Evolutionary conservation across 1,140 invertebrate species (phyloP), one percentile per base, ranked within the genome.

Genomic region (Euwallacea similis): DNA sequence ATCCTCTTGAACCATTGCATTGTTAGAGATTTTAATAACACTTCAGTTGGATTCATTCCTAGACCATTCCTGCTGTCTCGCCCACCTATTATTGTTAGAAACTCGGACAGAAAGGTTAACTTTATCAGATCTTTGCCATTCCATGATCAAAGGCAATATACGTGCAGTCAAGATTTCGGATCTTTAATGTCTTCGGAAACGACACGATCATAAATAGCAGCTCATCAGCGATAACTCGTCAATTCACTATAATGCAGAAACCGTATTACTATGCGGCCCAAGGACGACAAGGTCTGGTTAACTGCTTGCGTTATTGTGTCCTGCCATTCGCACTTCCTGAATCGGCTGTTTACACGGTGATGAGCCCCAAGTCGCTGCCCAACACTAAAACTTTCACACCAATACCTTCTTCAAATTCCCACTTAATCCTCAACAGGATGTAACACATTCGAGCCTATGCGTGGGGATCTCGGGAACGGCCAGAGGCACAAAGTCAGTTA

Each of bases 301-400:
- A 62, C 60, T 44, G 60, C 46, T 42, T 62, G 46, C 46, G 21
- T 33, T 33, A 33, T n/a, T 8, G 10, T 46, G 43, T 33, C 60
- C 60, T 56, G 60, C 60, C 60, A 62, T 62, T 44, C 44, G 60
- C 60, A 62, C 60, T 62, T 62, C 60, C 60, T 62, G 60, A 62
- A 62, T 62, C 60, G 43, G 21, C 21, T 4, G 4, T 33, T 33
- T 33, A 33, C 21, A 33, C 21, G 4, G 4, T 2, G 21, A 33
- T 33, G 21, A 33, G 21, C 21, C 21, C 21, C 21, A 33, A 33
- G 21, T 33, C 1, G 21, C 21, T 1, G 21, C 4, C 21, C 21
- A 33, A 2, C 21, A 33, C 21, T 33, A 33, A 33, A 33, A 33
- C 21, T 33, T 33, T 33, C 21, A 33, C 21, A 33, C 21, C 21